Evolutionary conservation across 2,113 vertebrate species (phyloP), one percentile per base, ranked within the genome.

Genomic region (Ammodytes dubius): DNA sequence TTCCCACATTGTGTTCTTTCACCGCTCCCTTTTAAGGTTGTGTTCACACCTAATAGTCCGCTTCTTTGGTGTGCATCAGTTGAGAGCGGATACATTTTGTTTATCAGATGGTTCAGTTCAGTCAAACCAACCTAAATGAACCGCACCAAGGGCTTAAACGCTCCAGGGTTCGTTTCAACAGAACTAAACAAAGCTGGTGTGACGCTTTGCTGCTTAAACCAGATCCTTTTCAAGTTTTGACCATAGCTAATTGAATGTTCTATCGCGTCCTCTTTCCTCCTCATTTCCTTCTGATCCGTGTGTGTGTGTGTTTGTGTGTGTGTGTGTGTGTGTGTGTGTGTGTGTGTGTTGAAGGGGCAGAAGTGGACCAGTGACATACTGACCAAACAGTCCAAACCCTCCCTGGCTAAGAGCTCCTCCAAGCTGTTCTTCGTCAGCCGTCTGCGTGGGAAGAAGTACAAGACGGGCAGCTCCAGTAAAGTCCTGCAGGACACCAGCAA

Each of bases 371-470:
- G 96, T 82, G 97, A 98, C 84, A 95, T 97, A 92, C 95, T 98
- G 81, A 95, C 91, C 84, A 99, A 97, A 87, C 97, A 96, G 91
- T 95, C 97, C 87, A 99, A 98, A 87, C 95, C 96, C 13, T 91
- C 96, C 8, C 58, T 97, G 87, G 93, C 93, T 57, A 99, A 99
- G 89, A 93, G 93, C 84, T 97, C 97, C 83, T 95, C 97, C 84
- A 99, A 98, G 91, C 95, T 99, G n/a, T 97, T 98, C 88, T 99
- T 98, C 85, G 96, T 99, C 86, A 98, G 89, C 85, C 96, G 97
- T 74, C 93, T 99, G 46, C 97, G 97, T 75, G 96, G 98, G 79
- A 98, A 98, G 87, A 99, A 99, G 87, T 95, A 95, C 90, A 99
- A 97, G 94, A 84, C 85, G 0, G 79, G 86, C 0, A 87, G 96